phyloP scores from a whole-genome alignment of 1,140 invertebrate genomes.

The Cotesia typhae region DNA sequence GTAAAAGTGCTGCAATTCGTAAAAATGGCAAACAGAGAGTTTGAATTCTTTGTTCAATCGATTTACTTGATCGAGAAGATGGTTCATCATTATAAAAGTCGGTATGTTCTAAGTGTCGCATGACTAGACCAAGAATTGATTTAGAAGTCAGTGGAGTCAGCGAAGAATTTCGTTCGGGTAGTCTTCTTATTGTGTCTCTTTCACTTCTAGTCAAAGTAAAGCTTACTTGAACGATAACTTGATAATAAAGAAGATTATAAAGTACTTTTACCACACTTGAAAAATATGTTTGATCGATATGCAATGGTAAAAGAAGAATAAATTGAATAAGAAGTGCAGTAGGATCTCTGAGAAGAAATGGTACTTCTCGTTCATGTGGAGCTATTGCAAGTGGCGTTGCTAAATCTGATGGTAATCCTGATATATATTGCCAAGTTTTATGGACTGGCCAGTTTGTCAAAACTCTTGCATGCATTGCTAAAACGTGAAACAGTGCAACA shows the following conservation, averaged over 20 bases:
- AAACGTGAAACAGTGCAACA: slow-evolving; percentile 87
- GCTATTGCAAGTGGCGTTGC: slow-evolving; percentile 58
- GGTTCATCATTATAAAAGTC: slow-evolving; percentile 53
- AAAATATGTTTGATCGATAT: slow-evolving; percentile 88
- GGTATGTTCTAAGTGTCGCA: slow-evolving; percentile 57
- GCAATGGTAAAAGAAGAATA: slow-evolving; percentile 82
- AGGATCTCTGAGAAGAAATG: slow-evolving; percentile 85
- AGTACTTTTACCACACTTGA: slow-evolving; percentile 84
- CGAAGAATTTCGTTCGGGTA: slow-evolving; percentile 34
- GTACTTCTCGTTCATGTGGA: slow-evolving; percentile 74
- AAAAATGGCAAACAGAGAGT: slow-evolving; percentile 85
- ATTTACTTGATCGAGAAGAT: slow-evolving; percentile 7
- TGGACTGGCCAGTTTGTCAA: slow-evolving; percentile 74
- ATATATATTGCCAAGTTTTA: slow-evolving; percentile 73
- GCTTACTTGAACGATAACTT: slow-evolving; percentile 80
- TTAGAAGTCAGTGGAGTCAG: slow-evolving; percentile 43
- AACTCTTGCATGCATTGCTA: slow-evolving; percentile 82
- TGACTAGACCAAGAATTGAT: slow-evolving; percentile 55
- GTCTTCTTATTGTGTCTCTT: slow-evolving; percentile 49
- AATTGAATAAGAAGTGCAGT: slow-evolving; percentile 86
- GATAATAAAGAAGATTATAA: slow-evolving; percentile 89
- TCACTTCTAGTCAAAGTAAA: slow-evolving; percentile 71
- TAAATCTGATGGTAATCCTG: slow-evolving; percentile 62
- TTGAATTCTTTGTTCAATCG: slow-evolving; percentile 70
- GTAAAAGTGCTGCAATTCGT: slow-evolving; percentile 81